phyloP scores from a whole-genome alignment of 2,888 invertebrate genomes.

The Odontomyia ornata region DNA sequence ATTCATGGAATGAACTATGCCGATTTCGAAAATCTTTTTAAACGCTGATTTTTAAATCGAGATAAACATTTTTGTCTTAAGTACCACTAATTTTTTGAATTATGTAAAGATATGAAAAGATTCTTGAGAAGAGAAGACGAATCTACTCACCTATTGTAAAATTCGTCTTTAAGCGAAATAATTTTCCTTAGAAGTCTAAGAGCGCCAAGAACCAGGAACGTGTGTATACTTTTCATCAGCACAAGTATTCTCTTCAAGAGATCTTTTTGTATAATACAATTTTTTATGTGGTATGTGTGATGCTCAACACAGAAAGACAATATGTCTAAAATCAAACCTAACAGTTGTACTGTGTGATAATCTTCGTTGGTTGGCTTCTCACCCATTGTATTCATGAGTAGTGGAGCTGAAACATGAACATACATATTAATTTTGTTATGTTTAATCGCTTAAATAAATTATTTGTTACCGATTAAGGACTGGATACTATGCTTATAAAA shows the following conservation, averaged over 20 bases:
- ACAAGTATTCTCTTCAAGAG: slow-evolving; percentile 93
- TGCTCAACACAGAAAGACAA: slow-evolving; percentile 99
- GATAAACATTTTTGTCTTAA: no score
- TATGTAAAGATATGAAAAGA: no score
- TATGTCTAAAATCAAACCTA: slow-evolving; percentile 93
- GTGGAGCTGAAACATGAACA: slow-evolving; percentile 74
- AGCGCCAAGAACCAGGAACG: slow-evolving; percentile 95
- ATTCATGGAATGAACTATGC: no score
- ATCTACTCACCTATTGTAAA: slow-evolving; percentile 78
- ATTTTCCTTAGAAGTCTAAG: slow-evolving; percentile 97
- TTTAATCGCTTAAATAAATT: background rate
- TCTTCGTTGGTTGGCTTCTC: slow-evolving; percentile 93
- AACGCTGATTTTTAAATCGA: no score
- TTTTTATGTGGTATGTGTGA: slow-evolving; percentile 98
- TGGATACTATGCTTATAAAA: slow-evolving; percentile 99
- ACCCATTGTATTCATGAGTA: slow-evolving; percentile 90
- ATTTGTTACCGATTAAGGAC: slow-evolving; percentile 81
- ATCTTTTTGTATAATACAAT: slow-evolving; percentile 96
- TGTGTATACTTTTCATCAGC: slow-evolving; percentile 95
- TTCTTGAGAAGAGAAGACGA: no score
- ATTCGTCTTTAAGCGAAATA: slow-evolving; percentile 96
- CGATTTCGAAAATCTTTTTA: no score
- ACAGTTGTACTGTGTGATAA: slow-evolving; percentile 94
- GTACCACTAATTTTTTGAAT: no score
- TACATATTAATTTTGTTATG: background rate